Evolutionary conservation across 1,140 invertebrate genomes (phyloP), one percentile per base, ranked within the genome.

Genomic region (Drosophila arawakana): DNA sequence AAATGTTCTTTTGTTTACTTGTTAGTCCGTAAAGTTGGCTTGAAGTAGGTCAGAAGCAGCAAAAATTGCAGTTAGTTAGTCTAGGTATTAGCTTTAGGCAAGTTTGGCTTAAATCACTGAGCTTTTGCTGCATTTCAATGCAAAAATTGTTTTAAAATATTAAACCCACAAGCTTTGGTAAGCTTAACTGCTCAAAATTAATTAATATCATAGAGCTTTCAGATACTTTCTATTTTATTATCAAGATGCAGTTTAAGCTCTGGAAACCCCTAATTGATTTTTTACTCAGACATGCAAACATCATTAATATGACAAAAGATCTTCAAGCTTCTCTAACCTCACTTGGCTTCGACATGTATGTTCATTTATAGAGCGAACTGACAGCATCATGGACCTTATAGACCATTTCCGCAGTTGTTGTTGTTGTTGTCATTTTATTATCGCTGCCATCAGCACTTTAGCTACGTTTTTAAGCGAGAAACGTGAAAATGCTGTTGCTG

Each of bases 361-460:
- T 30, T 30, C 25, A 30, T 30, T 30, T 3, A 30, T 30, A 41
- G 39, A 41, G 39, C 3, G 39, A 41, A 41, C 10, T 41, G 39
- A 11, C 39, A 11, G 9, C 67, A 59, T 59, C 55, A 41, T 41
- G 11, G 8, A 34, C 18, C 43, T 70, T 70, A 39, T 62, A 39
- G 59, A 69, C 47, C 39, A 21, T 47, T 47, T 62, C 47, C 9
- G 47, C 7, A 35, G 57, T 61, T 37, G 34, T 44, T 35, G 46
- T 39, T 65, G 39, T 34, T 59, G 44, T 46, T 60, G 35, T 70
- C 18, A 9, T 57, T 65, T 30, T 13, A 35, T 63, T 85, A 83
- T 83, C 81, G 62, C 61, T 44, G 50, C 62, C 81, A 83, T 83
- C 81, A 73, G 73, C 65, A 76, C 62, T 67, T 66, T 44, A 44